Conservation (phyloP, 1,140 invertebrate species). For the Contarinia nasturtii region DNA sequence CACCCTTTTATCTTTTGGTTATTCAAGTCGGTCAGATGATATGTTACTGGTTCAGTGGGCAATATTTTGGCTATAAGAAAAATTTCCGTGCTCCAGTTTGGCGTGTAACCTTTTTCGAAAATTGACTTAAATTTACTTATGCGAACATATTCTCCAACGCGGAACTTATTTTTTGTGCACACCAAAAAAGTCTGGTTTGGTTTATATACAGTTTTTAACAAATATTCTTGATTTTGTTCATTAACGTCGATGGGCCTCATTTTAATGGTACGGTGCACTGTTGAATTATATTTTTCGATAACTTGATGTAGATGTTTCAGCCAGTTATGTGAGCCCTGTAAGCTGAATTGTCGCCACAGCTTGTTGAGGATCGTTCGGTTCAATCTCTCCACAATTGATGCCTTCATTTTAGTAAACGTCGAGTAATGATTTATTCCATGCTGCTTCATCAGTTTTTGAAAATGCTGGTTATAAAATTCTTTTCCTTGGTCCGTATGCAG, state of each 20-base stretch:
- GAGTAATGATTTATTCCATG: constrained; percentile 24
- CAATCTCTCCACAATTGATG: constrained; percentile 25
- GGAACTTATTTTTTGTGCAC: too few relatives aligned
- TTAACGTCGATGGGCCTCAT: constrained; percentile 19
- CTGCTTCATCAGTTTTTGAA: constrained; percentile 13
- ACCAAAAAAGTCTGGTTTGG: constrained; percentile 6
- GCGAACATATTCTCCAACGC: constrained; percentile 7
- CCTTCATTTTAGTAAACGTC: constrained; percentile 24
- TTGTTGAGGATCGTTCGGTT: constrained; percentile 26
- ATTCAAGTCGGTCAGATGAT: constrained; percentile 14
- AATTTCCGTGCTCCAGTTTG: constrained; percentile 24
- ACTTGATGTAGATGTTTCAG: constrained; percentile 18
- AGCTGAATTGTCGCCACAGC: constrained; percentile 25
- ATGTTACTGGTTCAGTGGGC: constrained; percentile 16
- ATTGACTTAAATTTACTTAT: constrained; percentile 20
- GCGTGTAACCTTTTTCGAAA: constrained; percentile 24
- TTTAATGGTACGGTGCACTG: constrained; percentile 22
- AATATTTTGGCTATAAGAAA: constrained; percentile 17
- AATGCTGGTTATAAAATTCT: constrained; percentile 17
- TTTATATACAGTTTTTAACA: constrained; percentile 8
- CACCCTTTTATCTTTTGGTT: constrained; percentile 13
- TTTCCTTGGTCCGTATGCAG: constrained; percentile 14
- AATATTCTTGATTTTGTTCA: constrained; percentile 11
- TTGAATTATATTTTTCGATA: constrained; percentile 23
- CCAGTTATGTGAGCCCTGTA: constrained; percentile 22